Percentiles rank a stretch among this genome's conserved stretches.
phyloP scores from a whole-genome alignment of 2,888 invertebrate genomes.

The Hemaris fuciformis region DNA sequence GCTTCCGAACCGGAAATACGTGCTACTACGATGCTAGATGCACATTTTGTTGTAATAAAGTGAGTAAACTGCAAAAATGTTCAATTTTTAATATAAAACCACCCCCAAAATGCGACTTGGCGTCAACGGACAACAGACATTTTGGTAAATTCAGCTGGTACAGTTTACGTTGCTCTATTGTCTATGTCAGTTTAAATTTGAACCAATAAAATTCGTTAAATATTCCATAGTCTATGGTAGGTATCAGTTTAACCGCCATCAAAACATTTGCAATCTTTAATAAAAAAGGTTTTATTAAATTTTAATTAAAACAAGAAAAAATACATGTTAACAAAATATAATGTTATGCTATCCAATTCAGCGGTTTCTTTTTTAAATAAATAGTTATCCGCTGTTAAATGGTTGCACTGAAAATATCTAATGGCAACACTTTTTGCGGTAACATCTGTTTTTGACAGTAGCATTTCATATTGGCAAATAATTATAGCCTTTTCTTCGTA shows the following conservation, averaged over 20 bases:
- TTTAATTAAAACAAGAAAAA: too few relatives aligned
- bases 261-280: too few relatives aligned
- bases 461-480: neutral
- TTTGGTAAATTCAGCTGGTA: conserved; percentile 75
- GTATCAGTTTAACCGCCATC: neutral
- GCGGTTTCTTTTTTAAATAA: neutral
- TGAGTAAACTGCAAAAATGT: conserved; percentile 49
- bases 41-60: conserved; percentile 55
- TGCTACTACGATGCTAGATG: conserved; percentile 33
- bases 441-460: neutral
- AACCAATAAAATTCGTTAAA: conserved; percentile 50
- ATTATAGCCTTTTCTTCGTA: neutral
- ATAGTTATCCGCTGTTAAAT: too few relatives aligned
- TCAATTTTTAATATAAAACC: conserved; percentile 46
- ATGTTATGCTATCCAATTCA: too few relatives aligned
- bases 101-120: conserved; percentile 63
- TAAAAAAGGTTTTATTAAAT: too few relatives aligned
- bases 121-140: conserved; percentile 78
- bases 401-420: too few relatives aligned
- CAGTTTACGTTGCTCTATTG: conserved; percentile 60
- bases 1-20: conserved; percentile 49
- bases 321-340: too few relatives aligned
- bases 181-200: conserved; percentile 66
- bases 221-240: conserved; percentile 23
- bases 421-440: neutral